Evolutionary conservation across 2,113 vertebrate genomes (phyloP).

Genomic region (Bubo blakistoni): DNA sequence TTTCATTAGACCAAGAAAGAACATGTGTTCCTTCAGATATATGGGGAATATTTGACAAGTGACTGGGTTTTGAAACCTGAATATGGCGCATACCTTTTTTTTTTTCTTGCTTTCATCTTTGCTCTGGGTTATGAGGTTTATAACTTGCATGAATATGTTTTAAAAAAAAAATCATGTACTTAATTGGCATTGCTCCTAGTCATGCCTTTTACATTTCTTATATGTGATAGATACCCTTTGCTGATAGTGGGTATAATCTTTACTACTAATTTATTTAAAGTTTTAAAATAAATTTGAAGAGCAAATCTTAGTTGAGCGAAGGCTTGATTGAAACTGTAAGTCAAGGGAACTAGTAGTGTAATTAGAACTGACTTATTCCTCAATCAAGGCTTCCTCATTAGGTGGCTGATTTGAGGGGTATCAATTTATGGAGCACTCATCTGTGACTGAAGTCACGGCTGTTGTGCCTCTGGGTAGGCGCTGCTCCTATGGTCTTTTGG

Average conservation of each 20-base stretch:
- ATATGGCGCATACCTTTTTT: neutral
- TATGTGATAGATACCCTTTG: neutral
- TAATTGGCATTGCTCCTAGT: neutral
- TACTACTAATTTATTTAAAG: conserved; percentile 3
- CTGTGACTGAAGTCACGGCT: neutral
- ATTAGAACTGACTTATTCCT: neutral
- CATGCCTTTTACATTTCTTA: conserved; percentile 22
- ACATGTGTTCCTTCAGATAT: conserved; percentile 26
- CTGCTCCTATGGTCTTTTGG: neutral
- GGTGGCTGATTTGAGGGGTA: neutral
- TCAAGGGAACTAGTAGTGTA: neutral
- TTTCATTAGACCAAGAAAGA: conserved; percentile 53
- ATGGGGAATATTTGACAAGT: neutral
- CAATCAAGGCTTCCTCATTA: neutral
- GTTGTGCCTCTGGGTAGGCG: neutral
- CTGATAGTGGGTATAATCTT: neutral
- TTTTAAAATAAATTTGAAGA: conserved; percentile 43
- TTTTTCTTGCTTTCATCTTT: neutral
- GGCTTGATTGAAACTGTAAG: neutral
- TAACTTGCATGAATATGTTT: neutral
- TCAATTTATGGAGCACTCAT: neutral
- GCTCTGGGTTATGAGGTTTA: neutral
- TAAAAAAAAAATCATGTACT: neutral
- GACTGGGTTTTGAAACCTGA: conserved; percentile 64
- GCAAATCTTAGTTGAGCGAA: conserved; percentile 5